Conservation (phyloP, 1,140 invertebrate species). For the Pantala flavescens region DNA sequence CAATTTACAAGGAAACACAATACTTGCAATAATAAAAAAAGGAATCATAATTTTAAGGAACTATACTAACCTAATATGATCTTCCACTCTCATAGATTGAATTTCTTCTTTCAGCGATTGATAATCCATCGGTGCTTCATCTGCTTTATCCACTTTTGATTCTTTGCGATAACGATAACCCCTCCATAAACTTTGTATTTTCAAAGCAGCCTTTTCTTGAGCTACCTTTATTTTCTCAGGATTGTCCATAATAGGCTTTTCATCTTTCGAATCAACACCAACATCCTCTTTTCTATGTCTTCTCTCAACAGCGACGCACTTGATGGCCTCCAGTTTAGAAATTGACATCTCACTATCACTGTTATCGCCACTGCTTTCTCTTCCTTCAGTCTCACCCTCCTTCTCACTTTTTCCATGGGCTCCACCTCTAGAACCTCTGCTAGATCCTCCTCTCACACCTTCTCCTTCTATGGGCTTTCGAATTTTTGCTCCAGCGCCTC, state of each 20-base stretch:
- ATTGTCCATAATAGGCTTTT: not conserved
- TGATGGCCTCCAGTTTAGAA: conserved; percentile 47
- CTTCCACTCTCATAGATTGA: conserved; percentile 65
- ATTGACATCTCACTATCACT: conserved; percentile 49
- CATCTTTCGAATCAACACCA: not conserved
- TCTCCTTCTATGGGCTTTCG: not conserved
- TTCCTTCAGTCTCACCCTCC: not conserved
- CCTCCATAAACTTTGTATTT: conserved; percentile 80
- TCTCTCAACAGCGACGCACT: conserved; percentile 24
- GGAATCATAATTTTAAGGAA: too few species aligned
- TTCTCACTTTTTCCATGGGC: not conserved
- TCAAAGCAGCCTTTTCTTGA: conserved; percentile 52
- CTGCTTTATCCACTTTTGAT: conserved; percentile 42
- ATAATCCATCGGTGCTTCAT: not conserved
- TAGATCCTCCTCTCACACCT: not conserved
- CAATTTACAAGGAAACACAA: too few species aligned
- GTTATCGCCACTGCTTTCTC: conserved; percentile 31
- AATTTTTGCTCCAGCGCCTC: not conserved
- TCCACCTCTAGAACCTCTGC: not conserved
- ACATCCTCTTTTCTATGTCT: conserved; percentile 19
- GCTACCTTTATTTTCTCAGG: conserved; percentile 27
- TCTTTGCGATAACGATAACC: conserved; percentile 70
- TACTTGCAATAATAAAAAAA: too few species aligned
- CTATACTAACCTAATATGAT: conserved; percentile 54
- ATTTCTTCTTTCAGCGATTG: conserved; percentile 63